phyloP scores from a whole-genome alignment of 2,797 vertebrate species.

The Phaenicophaeus curvirostris region DNA sequence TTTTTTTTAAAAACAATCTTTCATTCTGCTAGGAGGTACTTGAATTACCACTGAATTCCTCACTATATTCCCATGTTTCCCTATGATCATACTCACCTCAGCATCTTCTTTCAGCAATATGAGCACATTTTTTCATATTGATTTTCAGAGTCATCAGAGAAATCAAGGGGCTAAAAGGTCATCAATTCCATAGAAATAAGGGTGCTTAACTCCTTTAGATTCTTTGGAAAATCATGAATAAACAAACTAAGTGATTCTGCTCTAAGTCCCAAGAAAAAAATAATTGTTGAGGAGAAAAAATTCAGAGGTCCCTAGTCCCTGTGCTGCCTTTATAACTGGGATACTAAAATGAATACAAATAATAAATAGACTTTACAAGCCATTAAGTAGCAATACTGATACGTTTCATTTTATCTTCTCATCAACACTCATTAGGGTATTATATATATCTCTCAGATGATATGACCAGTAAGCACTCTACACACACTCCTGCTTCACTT shows the following conservation, averaged over 20 bases:
- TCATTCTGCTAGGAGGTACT: not conserved
- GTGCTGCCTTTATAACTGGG: not conserved
- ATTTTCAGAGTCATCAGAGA: conserved; percentile 11
- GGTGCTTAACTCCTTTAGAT: not conserved
- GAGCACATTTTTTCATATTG: not conserved
- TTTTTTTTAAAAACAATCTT: not conserved
- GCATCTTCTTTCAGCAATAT: not conserved
- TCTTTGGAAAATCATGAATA: not conserved
- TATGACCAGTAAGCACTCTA: conserved; percentile 26
- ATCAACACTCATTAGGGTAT: not conserved
- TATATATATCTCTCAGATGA: not conserved
- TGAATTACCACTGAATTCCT: not conserved
- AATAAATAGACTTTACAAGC: not conserved
- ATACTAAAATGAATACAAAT: not conserved
- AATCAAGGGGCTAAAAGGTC: not conserved
- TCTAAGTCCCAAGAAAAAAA: not conserved
- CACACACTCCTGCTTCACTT: not conserved
- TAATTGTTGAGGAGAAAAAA: not conserved
- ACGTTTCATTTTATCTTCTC: conserved; percentile 25
- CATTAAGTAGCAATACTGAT: not conserved
- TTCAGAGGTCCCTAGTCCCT: not conserved
- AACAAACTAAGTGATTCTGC: not conserved
- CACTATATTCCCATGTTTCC: not conserved
- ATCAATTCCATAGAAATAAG: not conserved
- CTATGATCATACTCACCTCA: not conserved